A percentile compares a stretch with the other conserved stretches of the same genome.
These are phyloP conservation scores for Ivindomyrus marchei DNA, from an alignment of 2,113 vertebrate genomes.

Conservation along the genomic window DNA sequence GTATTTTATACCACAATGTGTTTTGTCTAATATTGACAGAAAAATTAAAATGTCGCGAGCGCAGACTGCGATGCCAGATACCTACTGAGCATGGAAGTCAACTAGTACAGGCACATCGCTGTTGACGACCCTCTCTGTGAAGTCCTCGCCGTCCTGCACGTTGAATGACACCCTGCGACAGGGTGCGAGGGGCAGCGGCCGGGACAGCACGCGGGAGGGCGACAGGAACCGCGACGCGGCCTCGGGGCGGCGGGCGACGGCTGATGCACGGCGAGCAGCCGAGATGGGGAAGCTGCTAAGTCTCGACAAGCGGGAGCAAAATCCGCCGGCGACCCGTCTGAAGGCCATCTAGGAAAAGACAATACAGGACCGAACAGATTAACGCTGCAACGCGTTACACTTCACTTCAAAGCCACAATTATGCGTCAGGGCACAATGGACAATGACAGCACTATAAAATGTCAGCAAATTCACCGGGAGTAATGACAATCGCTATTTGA, in stretches of 20 bases:
- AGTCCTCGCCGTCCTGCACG: conserved; percentile 84
- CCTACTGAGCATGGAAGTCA: conserved; percentile 94
- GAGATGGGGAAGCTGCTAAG: conserved; percentile 34
- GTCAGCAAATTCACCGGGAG: not conserved
- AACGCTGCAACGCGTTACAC: not conserved
- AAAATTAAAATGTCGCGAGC: not conserved
- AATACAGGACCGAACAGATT: not conserved
- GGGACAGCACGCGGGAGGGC: conserved; percentile 29
- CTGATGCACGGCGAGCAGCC: conserved; percentile 13
- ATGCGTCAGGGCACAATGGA: not conserved
- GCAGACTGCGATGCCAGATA: conserved; percentile 28
- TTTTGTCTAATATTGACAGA: not conserved
- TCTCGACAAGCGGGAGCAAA: conserved; percentile 52
- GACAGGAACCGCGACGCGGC: conserved; percentile 37
- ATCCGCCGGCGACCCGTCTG: conserved; percentile 60
- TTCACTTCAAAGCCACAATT: not conserved
- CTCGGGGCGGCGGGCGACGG: conserved; percentile 12
- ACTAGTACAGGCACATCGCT: conserved; percentile 80
- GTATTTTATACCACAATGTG: not conserved
- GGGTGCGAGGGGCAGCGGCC: conserved; percentile 30
- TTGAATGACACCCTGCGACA: conserved; percentile 69
- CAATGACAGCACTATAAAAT: not conserved
- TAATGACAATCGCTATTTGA: not conserved
- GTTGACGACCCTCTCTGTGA: conserved; percentile 86
- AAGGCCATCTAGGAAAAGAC: conserved; percentile 76